Conservation (phyloP, 2,113 vertebrate genomes). For the Rana temporaria region DNA sequence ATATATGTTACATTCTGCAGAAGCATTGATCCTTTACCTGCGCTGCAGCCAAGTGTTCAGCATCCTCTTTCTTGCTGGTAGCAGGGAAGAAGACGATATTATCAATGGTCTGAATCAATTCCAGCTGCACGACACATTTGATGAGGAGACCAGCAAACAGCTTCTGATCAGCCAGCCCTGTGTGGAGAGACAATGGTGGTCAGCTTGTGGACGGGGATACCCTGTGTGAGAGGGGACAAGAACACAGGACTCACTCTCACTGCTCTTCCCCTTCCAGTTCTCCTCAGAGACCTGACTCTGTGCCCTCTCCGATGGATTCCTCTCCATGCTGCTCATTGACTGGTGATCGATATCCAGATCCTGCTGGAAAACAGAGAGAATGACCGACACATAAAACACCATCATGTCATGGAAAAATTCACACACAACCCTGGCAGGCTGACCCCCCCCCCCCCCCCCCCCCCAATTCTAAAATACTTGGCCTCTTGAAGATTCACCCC, state of each 20-base stretch:
- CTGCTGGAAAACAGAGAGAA: conserved; percentile 64
- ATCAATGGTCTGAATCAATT: conserved; percentile 96
- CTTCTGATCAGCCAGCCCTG: conserved; percentile 82
- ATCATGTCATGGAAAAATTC: too few species aligned
- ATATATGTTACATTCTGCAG: too few species aligned
- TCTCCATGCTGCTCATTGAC: conserved; percentile 93
- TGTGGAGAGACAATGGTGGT: background rate
- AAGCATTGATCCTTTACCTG: conserved; percentile 74
- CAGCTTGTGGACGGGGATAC: too few species aligned
- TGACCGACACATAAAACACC: too few species aligned
- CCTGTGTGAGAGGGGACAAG: background rate
- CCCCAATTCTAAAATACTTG: too few species aligned
- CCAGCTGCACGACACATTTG: conserved; percentile 96
- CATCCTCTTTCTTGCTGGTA: conserved; percentile 97
- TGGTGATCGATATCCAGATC: conserved; percentile 90
- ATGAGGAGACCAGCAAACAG: conserved; percentile 95
- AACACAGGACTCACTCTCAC: conserved; percentile 72
- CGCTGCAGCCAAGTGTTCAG: conserved; percentile 94
- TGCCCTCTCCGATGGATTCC: conserved; percentile 90
- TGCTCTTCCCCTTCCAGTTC: conserved; percentile 88
- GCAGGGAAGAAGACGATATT: conserved; percentile 96
- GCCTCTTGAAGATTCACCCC: too few species aligned
- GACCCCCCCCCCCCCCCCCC: too few species aligned
- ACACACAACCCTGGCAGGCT: too few species aligned
- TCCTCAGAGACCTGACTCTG: conserved; percentile 97